Evolutionary conservation across 2,888 invertebrate species (phyloP).

Genomic region (Tupiocoris notatus): DNA sequence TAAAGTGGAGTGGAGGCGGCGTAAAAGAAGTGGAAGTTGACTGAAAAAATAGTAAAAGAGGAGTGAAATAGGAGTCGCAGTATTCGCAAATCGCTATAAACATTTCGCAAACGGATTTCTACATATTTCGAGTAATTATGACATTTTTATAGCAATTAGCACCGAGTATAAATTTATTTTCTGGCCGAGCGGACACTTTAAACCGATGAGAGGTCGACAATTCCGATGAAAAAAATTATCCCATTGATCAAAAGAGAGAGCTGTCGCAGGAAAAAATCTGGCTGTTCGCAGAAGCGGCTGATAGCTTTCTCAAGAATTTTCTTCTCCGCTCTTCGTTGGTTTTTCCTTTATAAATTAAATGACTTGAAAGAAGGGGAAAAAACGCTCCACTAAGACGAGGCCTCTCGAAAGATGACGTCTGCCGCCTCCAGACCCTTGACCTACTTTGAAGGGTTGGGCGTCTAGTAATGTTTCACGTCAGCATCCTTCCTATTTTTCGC

Average conservation of each 20-base stretch:
- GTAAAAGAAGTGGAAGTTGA: not conserved
- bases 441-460: not conserved
- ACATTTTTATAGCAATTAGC: too few species aligned
- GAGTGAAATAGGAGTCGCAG: too few species aligned
- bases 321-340: not conserved
- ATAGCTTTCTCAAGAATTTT: not conserved
- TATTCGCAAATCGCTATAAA: too few species aligned
- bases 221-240: too few species aligned
- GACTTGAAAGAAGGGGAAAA: not conserved
- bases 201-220: too few species aligned
- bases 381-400: not conserved
- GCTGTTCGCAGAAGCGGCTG: not conserved
- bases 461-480: too few species aligned
- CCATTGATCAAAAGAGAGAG: slow-evolving; percentile 5
- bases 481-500: too few species aligned
- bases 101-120: too few species aligned
- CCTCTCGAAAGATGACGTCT: not conserved
- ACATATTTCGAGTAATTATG: too few species aligned
- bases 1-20: not conserved
- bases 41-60: not conserved
- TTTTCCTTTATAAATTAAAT: not conserved
- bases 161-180: too few species aligned
- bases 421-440: not conserved
- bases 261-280: not conserved
- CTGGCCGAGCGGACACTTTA: too few species aligned